Evolutionary conservation across 1,140 invertebrate species (phyloP), one percentile per base, ranked within the genome.

Genomic region (Megalonaias nervosa): DNA sequence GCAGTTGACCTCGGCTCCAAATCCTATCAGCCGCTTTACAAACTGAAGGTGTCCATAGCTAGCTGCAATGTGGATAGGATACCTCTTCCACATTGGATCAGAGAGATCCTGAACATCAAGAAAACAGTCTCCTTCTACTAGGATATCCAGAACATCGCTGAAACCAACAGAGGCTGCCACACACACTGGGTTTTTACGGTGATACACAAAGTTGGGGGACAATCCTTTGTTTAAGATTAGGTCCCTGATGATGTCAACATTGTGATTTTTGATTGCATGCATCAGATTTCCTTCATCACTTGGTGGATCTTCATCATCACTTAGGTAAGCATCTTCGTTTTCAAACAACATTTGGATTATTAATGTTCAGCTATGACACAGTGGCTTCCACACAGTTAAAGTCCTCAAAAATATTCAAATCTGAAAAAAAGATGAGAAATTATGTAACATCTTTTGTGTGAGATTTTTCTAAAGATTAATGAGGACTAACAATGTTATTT

Each of bases 51-150:
- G 82, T 5, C 86, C 86, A 58, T 87, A 84, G 0, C 78, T 86
- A 61, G 85, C 79, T 26, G 87, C 87, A 60, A 87, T 79, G 77
- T 89, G 88, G 31, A 89, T 81, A 6, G 88, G 86, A n/a, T 80
- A 80, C 17, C 86, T 79, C 17, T 74, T 75, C 87, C 87, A 88
- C 21, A 83, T 83, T 38, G 78, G 59, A 61, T 84, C 81, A 6
- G 64, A 64, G 5, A 74, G 58, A 67, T 85, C 81, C 9, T 78
- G 72, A 17, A 71, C 80, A 15, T 77, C 67, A 11, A 86, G 62
- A 60, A 78, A 77, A 68, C 77, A 80, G 15, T 82, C 67, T 48
- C 75, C 73, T 67, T 82, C 70, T 48, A 86, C 70, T 17, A 86
- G 67, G 48, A 86, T 77, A 66, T 81, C 74, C 21, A 86, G 56